A percentile compares a stretch with the other conserved stretches of the same genome.
phyloP scores from a whole-genome alignment of 2,113 vertebrate species.

The Upupa epops region DNA sequence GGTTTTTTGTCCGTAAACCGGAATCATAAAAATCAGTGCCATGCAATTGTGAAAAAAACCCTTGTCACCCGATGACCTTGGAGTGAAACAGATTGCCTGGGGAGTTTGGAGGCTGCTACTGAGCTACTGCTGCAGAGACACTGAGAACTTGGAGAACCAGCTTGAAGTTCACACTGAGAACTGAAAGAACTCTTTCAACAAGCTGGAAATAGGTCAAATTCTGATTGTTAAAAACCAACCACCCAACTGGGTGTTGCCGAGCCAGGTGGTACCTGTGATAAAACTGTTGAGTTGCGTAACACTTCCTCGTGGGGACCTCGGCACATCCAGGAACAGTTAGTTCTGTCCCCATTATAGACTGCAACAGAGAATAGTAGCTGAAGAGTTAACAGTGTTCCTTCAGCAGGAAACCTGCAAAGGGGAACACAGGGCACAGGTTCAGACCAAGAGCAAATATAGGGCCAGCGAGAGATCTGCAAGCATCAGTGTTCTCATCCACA shows the following conservation, averaged over 20 bases:
- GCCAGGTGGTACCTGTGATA: conserved; percentile 29
- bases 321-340: background rate
- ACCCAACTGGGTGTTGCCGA: background rate
- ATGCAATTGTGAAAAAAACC: background rate
- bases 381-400: background rate
- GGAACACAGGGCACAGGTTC: background rate
- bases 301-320: background rate
- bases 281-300: background rate
- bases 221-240: background rate
- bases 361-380: background rate
- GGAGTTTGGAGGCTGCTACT: background rate
- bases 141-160: background rate
- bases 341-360: background rate
- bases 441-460: background rate
- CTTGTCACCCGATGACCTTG: conserved; percentile 18
- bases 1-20: background rate
- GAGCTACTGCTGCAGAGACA: background rate
- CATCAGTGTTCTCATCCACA: background rate
- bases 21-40: background rate
- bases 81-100: background rate
- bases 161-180: background rate
- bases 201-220: background rate
- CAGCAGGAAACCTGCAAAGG: background rate
- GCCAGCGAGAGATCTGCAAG: background rate
- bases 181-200: background rate